Conservation (phyloP, 2,888 invertebrate species). For the Drosophila parthenogenetica region DNA sequence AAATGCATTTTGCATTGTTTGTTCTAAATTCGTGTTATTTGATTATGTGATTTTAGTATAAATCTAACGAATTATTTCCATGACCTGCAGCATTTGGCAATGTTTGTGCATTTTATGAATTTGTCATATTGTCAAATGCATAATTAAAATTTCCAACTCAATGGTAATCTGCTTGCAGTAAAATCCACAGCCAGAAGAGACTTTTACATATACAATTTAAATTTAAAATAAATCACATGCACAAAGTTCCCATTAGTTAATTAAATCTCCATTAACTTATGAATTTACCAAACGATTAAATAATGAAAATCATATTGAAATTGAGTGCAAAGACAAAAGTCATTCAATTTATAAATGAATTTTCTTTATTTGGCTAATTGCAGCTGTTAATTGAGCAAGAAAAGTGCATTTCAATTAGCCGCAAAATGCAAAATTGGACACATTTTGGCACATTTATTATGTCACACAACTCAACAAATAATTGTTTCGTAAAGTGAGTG, state of each 20-base stretch:
- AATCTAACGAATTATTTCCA: conserved; percentile 16
- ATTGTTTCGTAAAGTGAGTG: conserved; percentile 12
- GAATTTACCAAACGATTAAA: not conserved
- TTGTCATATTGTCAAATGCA: conserved; percentile 29
- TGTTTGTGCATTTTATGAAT: conserved; percentile 3
- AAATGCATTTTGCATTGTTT: conserved; percentile 10
- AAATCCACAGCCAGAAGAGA: not conserved
- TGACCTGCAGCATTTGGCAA: conserved; percentile 14
- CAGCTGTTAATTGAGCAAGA: conserved; percentile 26
- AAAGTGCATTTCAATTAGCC: conserved; percentile 53
- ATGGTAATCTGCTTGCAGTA: conserved; percentile 16
- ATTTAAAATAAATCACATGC: not conserved
- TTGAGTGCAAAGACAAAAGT: not conserved
- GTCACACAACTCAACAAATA: conserved; percentile 6
- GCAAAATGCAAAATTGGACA: not conserved
- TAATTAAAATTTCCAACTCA: conserved; percentile 24
- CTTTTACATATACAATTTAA: not conserved
- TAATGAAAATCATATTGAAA: not conserved
- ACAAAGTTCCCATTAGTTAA: conserved; percentile 5
- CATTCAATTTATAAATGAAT: conserved; percentile 8
- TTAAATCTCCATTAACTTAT: conserved; percentile 1
- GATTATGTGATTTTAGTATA: conserved; percentile 17
- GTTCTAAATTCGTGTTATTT: conserved; percentile 15
- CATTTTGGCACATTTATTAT: conserved; percentile 1
- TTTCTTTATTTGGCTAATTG: conserved; percentile 24